Percentiles rank a stretch among this genome's conserved stretches.
Evolutionary conservation across 2,888 invertebrate species (phyloP).

Genomic region (Acronicta psi): DNA sequence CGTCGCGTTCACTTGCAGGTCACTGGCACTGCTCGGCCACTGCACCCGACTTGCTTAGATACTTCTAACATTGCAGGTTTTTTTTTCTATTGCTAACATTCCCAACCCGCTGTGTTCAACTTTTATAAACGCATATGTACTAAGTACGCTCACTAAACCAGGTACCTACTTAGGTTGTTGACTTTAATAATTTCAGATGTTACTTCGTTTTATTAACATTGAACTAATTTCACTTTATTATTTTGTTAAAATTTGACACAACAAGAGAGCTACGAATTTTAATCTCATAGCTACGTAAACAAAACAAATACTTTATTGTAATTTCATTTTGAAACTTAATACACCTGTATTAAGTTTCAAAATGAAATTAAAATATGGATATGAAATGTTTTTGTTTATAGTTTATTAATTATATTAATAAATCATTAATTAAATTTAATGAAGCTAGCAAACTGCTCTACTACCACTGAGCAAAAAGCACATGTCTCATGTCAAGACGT

Average conservation of each 20-base stretch:
- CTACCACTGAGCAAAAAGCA: too few species aligned
- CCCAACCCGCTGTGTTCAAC: constrained; percentile 74
- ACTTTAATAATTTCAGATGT: constrained; percentile 24
- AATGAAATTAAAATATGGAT: too few species aligned
- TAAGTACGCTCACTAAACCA: constrained; percentile 31
- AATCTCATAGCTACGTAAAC: too few species aligned
- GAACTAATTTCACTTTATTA: neutral
- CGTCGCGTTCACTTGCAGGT: constrained; percentile 73
- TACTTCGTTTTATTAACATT: neutral
- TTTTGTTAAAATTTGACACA: neutral
- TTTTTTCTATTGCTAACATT: constrained; percentile 84
- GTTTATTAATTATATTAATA: too few species aligned
- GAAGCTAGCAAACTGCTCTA: constrained; percentile 6
- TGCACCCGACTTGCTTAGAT: constrained; percentile 87
- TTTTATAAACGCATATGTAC: constrained; percentile 57
- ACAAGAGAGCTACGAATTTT: neutral
- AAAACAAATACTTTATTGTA: too few species aligned
- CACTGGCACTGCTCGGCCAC: constrained; percentile 86
- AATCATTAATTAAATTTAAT: constrained; percentile 4
- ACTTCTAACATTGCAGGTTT: constrained; percentile 85
- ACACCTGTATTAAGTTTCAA: too few species aligned
- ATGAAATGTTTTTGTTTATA: too few species aligned
- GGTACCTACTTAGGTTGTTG: constrained; percentile 43
- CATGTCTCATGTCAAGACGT: constrained; percentile 14
- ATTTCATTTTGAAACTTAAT: too few species aligned